Evolutionary conservation across 2,888 invertebrate genomes (phyloP).

Genomic region (Aricia artaxerxes): DNA sequence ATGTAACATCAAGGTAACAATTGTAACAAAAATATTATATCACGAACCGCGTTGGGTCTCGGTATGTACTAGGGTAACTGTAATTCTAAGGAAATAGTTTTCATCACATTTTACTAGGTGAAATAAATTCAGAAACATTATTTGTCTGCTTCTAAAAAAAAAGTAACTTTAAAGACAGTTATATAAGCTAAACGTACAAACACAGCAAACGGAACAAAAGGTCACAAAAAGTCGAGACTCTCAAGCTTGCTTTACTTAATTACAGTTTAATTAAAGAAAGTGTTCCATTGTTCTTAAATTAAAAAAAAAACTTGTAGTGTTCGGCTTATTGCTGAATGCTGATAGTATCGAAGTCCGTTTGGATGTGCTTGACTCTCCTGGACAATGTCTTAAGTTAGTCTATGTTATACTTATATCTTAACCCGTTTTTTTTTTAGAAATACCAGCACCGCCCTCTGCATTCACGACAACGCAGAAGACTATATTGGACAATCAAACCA

Average conservation of each 20-base stretch:
- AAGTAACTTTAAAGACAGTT: neutral
- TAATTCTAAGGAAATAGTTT: too few species aligned
- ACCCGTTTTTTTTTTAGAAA: conserved; percentile 79
- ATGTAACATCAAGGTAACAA: too few species aligned
- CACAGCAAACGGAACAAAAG: neutral
- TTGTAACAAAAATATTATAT: too few species aligned
- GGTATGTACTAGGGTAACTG: too few species aligned
- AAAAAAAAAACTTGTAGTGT: neutral
- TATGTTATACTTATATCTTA: neutral
- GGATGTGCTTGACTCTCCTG: too few species aligned
- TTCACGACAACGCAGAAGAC: conserved; percentile 80
- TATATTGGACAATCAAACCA: conserved; percentile 70
- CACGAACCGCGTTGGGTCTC: too few species aligned
- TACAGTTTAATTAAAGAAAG: conserved; percentile 8
- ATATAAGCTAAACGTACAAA: neutral
- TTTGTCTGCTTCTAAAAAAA: neutral
- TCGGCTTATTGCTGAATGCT: neutral
- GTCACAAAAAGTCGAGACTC: conserved; percentile 8
- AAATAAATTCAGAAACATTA: neutral
- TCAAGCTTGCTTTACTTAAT: neutral
- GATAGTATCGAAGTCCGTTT: neutral
- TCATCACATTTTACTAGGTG: neutral
- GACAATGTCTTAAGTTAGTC: neutral
- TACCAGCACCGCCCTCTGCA: conserved; percentile 90
- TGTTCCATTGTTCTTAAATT: neutral